Evolutionary conservation across 1,140 invertebrate species (phyloP), one percentile per base, ranked within the genome.

Genomic region (Penaeus chinensis): DNA sequence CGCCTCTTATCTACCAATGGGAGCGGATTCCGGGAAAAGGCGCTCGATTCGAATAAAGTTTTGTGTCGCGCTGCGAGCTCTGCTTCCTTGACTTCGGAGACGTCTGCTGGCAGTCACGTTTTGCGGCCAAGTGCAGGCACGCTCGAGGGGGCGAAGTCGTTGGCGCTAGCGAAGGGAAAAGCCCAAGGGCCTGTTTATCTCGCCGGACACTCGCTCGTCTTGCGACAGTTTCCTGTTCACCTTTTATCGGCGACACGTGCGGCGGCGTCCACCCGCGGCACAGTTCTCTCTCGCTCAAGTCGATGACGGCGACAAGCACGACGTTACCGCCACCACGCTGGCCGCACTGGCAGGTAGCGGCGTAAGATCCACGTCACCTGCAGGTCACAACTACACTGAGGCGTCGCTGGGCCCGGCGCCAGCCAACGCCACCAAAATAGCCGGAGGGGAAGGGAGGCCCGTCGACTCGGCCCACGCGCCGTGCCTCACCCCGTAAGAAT

Each of bases 341-440:
- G 69, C 37, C 79, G 62, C 19, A 63, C 47, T 61, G 42, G 60
- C 37, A 22, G 47, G 47, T 60, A 37, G 79, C 78, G 24, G 54
- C 79, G 37, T 24, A 60, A 54, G 71, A 82, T 79, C 84, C 85
- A 81, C 77, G 24, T 65, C 77, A 66, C 78, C 74, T 80, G 85
- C 71, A 54, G 78, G 85, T 82, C 79, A 71, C 62, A 81, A 82
- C 24, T 32, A 87, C 71, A 87, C 85, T 87, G 85, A 87, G 79
- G 84, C 66, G 74, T 63, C 32, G 13, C 18, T 20, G 84, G 85
- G 65, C 85, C 37, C 65, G 79, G 84, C 62, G 77, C 84, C 84
- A 86, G 78, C 47, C 77, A 61, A 32, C 62, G n/a, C 37, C 85
- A 82, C 85, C 78, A 87, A 87, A 87, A 87, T 87, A 87, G 79